phyloP scores from a whole-genome alignment of 1,140 invertebrate genomes.

The Ceratosolen solmsi region DNA sequence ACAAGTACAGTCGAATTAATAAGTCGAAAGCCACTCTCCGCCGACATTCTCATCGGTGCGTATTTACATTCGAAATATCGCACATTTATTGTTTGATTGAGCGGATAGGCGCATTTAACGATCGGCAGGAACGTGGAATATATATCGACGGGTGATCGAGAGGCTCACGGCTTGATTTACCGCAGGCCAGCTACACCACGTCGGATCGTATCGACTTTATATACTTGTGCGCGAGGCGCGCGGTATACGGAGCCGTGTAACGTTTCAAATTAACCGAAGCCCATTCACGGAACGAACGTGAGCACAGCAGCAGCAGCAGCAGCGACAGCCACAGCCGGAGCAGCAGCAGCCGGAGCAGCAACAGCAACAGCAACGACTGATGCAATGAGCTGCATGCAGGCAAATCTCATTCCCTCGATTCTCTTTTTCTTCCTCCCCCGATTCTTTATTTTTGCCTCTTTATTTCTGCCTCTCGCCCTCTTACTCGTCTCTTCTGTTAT shows the following conservation, averaged over 20 bases:
- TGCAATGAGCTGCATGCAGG: conserved; percentile 48
- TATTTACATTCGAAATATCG: background rate
- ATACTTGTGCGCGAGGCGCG: conserved; percentile 38
- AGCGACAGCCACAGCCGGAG: no score
- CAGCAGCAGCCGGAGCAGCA: no score
- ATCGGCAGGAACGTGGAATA: conserved; percentile 58
- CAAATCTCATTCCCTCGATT: conserved; percentile 40
- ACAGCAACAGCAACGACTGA: no score
- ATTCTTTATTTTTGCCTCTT: conserved; percentile 39
- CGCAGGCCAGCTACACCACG: conserved; percentile 44
- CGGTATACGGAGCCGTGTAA: conserved; percentile 56
- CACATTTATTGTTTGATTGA: background rate
- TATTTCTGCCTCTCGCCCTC: background rate
- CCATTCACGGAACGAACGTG: conserved; percentile 62
- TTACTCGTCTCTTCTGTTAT: no score
- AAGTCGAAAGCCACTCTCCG: no score
- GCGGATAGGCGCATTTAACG: conserved; percentile 51
- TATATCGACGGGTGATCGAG: conserved; percentile 54
- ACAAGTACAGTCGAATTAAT: no score
- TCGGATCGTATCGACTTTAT: conserved; percentile 56
- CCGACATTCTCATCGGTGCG: background rate
- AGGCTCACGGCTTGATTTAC: conserved; percentile 56
- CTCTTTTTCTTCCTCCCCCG: conserved; percentile 52
- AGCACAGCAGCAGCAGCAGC: conserved; percentile 54
- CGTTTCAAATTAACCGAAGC: conserved; percentile 61